Evolutionary conservation across 2,888 invertebrate genomes (phyloP).

Genomic region (Morpho helenor): DNA sequence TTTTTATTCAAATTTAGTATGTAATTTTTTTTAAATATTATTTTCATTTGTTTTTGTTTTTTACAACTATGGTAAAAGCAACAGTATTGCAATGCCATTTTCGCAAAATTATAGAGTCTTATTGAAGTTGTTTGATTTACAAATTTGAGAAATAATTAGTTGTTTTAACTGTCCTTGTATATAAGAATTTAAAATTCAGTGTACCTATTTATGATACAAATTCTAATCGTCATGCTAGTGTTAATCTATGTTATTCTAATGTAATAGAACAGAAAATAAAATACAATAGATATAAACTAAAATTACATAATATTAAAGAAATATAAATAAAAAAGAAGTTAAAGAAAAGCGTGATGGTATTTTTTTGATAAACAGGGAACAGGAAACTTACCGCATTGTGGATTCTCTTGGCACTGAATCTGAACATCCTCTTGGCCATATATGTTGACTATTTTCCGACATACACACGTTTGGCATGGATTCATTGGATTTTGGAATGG

Average conservation of each 20-base stretch:
- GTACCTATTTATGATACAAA: constrained; percentile 5
- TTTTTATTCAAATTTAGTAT: no score
- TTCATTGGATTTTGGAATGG: constrained; percentile 58
- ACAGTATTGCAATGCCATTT: no score
- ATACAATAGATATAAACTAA: no score
- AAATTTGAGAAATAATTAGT: not conserved
- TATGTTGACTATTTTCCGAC: constrained; percentile 33
- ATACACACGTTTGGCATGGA: constrained; percentile 60
- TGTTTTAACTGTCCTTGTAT: not conserved
- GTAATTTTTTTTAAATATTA: no score
- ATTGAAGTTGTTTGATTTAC: not conserved
- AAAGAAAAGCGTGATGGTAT: not conserved
- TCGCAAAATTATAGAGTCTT: no score
- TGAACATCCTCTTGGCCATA: constrained; percentile 40
- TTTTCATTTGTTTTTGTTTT: no score
- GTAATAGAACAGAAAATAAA: no score
- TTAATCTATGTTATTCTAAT: no score
- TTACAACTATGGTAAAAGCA: no score
- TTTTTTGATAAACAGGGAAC: not conserved
- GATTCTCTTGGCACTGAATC: constrained; percentile 50
- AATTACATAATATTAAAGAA: no score
- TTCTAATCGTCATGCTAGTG: no score
- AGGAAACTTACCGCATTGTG: constrained; percentile 48
- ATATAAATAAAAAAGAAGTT: no score
- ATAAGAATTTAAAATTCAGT: not conserved